Conservation (phyloP, 2,888 invertebrate species). For the Mechanitis mazaeus region DNA sequence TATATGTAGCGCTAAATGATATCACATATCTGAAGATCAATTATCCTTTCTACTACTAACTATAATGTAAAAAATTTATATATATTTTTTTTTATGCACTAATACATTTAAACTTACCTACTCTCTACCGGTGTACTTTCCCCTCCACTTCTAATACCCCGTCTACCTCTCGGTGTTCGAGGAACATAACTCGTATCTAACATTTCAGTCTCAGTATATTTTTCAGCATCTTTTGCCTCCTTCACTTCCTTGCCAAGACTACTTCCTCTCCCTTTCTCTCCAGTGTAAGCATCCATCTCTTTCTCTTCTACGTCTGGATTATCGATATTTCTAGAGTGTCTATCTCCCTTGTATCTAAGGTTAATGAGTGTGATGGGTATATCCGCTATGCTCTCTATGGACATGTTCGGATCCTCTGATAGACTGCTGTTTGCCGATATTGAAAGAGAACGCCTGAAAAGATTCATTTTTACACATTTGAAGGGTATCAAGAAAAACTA, state of each 20-base stretch:
- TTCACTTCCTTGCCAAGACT: neutral
- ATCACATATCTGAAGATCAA: too few relatives aligned
- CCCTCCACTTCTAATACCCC: constrained; percentile 43
- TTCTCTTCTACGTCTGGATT: constrained; percentile 19
- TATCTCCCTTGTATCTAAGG: constrained; percentile 52
- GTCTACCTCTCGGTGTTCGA: constrained; percentile 49
- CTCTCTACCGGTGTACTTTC: constrained; percentile 46
- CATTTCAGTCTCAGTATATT: constrained; percentile 2
- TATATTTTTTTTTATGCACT: neutral
- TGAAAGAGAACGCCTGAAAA: constrained; percentile 54
- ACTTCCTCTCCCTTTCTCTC: constrained; percentile 15
- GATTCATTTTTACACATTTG: neutral
- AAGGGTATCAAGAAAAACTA: too few relatives aligned
- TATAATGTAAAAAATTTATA: too few relatives aligned
- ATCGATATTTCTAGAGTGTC: constrained; percentile 18
- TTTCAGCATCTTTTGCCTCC: constrained; percentile 22
- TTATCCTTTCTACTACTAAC: too few relatives aligned
- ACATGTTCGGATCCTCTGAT: constrained; percentile 63
- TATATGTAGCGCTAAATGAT: too few relatives aligned
- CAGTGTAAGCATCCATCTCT: constrained; percentile 18
- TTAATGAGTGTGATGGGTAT: constrained; percentile 63
- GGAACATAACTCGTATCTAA: constrained; percentile 34
- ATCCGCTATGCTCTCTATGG: constrained; percentile 67
- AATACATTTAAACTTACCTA: constrained; percentile 40
- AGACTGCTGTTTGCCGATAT: constrained; percentile 66